Base-by-base conservation (phyloP, 2,113 vertebrate genomes). In the Catharus minimus region DNA sequence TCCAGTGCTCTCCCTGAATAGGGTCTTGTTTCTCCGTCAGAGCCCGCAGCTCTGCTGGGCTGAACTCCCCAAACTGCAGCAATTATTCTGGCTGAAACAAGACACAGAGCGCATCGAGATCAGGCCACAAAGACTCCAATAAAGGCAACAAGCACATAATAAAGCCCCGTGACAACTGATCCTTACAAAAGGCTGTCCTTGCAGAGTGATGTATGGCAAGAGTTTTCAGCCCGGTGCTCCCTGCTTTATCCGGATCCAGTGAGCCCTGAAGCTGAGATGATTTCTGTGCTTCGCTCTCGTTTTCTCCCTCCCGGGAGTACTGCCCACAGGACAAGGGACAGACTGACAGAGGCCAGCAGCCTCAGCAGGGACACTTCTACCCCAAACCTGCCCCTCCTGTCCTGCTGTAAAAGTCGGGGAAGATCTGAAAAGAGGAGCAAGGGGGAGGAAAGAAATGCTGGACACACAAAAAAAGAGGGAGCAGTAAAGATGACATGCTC, bases 401-500 rank as follows among this genome's bases (percentile, higher is more conserved):
- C 36, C 61, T 22, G 36, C 44, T 67, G 44, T 74, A 72, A 77
- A 62, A 69, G 46, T 46, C 86, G 57, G 66, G 36, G 50, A 79
- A 79, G 36, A 57, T 50, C 32, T 65, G 66, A 87, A 79, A 82
- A 53, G 68, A 88, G 52, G 55, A 60, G 10, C 0, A 2, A 82
- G 36, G 32, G 13, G 49, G 39, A 80, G 50, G 47, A 69, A 71
- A 74, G n/a, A 75, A 86, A 88, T 18, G 32, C 46, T 20, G 69
- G 50, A 56, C 27, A 50, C 55, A 61, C 23, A n/a, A 50, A 33
- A 74, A 57, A 57, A 41, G 52, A 53, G 36, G 61, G 24, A 53
- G 38, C 66, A 65, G 84, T 79, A 93, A 97, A 94, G 88, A 82
- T 33, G 72, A 95, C 78, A 84, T 38, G 88, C 60, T 95, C 57